Evolutionary conservation across 2,797 vertebrate species (phyloP), one percentile per base, ranked within the genome.

Genomic region (Hyperoplus lanceolatus): DNA sequence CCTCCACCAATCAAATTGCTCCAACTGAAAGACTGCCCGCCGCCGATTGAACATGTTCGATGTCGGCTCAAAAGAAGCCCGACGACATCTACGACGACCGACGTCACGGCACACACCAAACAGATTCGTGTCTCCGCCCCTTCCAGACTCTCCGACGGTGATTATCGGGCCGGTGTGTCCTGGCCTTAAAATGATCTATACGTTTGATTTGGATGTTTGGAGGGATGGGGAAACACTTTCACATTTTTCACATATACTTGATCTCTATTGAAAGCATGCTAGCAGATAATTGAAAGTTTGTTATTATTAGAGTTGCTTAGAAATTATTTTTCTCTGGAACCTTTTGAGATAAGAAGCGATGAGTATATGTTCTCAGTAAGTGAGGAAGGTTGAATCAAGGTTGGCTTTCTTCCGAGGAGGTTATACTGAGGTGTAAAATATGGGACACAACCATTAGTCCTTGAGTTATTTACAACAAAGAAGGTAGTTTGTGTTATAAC

Each of bases 381-480:
- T 15, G 49, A 58, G 48, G 7, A 77, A 43, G 66, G 67, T 69
- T 70, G 42, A 81, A 62, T 70, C 71, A 68, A 83, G 60, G 70
- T 71, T 58, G 36, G n/a, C 18, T 38, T 53, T 66, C 56, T 72
- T 61, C 49, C 54, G 51, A 68, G 16, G n/a, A 64, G 38, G 21
- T 58, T 55, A 10, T 61, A 55, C 46, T 49, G 18, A 12, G 69
- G 36, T 58, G 43, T 51, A 60, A 78, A 84, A 83, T 68, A 65
- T 65, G 53, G 21, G 63, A 59, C 83, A 77, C 39, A 49, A 49
- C 54, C 62, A 84, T 80, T 73, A 61, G 63, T 55, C 10, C 2
- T 48, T 43, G 49, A 83, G 72, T 68, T 70, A 82, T 87, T 81
- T 75, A 75, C 63, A 66, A 42, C 63, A 50, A 6, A 60, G 15